Evolutionary conservation across 2,888 invertebrate species (phyloP).

Genomic region (Ectemnius lituratus): DNA sequence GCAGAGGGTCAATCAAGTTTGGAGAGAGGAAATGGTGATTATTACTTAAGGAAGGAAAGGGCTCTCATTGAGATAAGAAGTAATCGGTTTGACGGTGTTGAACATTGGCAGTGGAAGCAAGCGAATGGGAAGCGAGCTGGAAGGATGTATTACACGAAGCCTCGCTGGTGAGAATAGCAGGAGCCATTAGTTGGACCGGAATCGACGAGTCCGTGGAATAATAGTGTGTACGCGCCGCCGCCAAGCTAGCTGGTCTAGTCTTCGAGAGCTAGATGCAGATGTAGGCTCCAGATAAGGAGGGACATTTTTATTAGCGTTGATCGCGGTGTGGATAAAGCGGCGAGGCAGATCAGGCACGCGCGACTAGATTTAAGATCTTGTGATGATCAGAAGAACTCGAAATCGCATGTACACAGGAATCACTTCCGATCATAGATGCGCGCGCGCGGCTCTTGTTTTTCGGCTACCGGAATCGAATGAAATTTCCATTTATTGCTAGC

Average conservation of each 20-base stretch:
- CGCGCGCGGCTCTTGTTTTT: neutral
- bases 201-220: conserved; percentile 2
- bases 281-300: conserved; percentile 12
- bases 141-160: neutral
- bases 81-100: too few relatives aligned
- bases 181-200: neutral
- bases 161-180: neutral
- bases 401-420: neutral
- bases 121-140: neutral
- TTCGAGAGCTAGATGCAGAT: neutral
- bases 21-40: too few relatives aligned
- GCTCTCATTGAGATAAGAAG: neutral
- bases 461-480: conserved; percentile 31
- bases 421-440: conserved; percentile 5
- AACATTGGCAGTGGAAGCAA: neutral
- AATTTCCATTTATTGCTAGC: conserved; percentile 58
- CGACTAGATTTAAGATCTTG: conserved; percentile 1
- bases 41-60: too few relatives aligned
- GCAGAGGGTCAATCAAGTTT: too few relatives aligned
- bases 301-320: conserved; percentile 23
- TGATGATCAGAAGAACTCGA: neutral
- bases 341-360: neutral
- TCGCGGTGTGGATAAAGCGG: conserved; percentile 1
- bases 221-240: neutral
- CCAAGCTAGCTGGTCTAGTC: neutral